phyloP scores from a whole-genome alignment of 64 coral and sea anemone genomes.

The Porites australiensis region DNA sequence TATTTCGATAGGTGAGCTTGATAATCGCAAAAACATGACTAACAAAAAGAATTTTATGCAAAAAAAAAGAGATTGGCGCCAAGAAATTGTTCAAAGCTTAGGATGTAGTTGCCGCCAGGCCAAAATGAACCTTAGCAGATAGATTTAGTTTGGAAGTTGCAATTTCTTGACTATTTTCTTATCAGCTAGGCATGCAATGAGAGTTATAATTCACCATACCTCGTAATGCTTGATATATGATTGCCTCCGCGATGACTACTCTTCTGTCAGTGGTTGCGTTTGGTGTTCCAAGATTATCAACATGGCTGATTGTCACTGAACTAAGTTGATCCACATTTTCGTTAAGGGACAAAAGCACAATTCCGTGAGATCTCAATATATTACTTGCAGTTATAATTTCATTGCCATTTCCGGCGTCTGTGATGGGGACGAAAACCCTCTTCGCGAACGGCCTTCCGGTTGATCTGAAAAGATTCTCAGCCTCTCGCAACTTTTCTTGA shows the following conservation, averaged over 20 bases:
- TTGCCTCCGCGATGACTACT: conserved; percentile 28
- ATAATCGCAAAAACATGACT: too few species aligned
- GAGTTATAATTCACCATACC: neutral
- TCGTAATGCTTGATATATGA: conserved; percentile 9
- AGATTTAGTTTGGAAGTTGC: too few species aligned
- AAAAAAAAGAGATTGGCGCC: too few species aligned
- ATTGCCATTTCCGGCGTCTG: conserved; percentile 44
- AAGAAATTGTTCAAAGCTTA: too few species aligned
- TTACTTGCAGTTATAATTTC: neutral
- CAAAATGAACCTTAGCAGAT: too few species aligned
- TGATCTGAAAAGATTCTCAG: conserved; percentile 63
- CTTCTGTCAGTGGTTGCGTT: neutral
- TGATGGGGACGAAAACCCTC: conserved; percentile 60
- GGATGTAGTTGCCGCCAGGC: too few species aligned
- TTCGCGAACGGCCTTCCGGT: conserved; percentile 31
- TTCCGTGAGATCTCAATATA: neutral
- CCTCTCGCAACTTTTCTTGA: conserved; percentile 19
- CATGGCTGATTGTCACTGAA: neutral
- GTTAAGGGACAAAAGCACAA: conserved; percentile 15
- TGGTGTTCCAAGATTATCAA: neutral
- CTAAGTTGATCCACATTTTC: neutral
- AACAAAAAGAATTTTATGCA: too few species aligned
- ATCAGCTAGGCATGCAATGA: too few species aligned
- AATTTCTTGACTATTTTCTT: too few species aligned
- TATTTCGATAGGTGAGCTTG: too few species aligned